phyloP scores from a whole-genome alignment of 2,113 vertebrate species.

The Trematomus loennbergii region DNA sequence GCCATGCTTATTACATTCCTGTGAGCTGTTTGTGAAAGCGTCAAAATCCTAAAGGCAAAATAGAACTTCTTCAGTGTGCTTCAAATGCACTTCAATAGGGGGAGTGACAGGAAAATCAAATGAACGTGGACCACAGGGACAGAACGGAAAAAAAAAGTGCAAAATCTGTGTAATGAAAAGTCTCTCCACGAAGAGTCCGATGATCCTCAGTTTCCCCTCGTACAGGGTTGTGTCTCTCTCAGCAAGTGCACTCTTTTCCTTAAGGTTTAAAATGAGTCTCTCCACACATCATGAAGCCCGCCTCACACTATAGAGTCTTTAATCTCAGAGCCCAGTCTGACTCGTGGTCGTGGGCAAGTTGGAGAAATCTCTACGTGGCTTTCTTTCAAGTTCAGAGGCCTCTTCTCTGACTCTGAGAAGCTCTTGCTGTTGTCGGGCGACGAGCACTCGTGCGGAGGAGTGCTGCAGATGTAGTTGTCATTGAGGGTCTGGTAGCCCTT shows the following conservation, averaged over 20 bases:
- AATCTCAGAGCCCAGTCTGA: slow-evolving; percentile 95
- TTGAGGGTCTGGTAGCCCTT: slow-evolving; percentile 96
- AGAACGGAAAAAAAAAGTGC: slow-evolving; percentile 74
- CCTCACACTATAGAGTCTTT: slow-evolving; percentile 96
- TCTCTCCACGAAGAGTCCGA: slow-evolving; percentile 54
- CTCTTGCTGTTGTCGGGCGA: slow-evolving; percentile 83
- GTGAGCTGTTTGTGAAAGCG: slow-evolving; percentile 52
- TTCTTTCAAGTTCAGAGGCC: slow-evolving; percentile 89
- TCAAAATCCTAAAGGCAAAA: slow-evolving; percentile 69
- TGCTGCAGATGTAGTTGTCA: slow-evolving; percentile 89
- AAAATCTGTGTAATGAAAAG: slow-evolving; percentile 75
- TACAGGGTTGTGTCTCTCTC: slow-evolving; percentile 47
- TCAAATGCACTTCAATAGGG: slow-evolving; percentile 58
- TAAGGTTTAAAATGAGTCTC: slow-evolving; percentile 45
- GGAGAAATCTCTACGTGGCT: slow-evolving; percentile 92
- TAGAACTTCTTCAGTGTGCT: slow-evolving; percentile 46
- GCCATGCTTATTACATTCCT: slow-evolving; percentile 56
- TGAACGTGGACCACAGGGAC: slow-evolving; percentile 68
- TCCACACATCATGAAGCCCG: slow-evolving; percentile 21
- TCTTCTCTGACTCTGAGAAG: slow-evolving; percentile 90
- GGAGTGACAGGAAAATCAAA: slow-evolving; percentile 63
- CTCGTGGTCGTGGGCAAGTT: slow-evolving; percentile 89
- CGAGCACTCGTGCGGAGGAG: slow-evolving; percentile 85
- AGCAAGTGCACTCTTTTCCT: slow-evolving; percentile 62
- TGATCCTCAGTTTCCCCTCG: slow-evolving; percentile 45